Base-by-base conservation (phyloP, 2,113 vertebrate genomes). In the Actenoides hombroni region DNA sequence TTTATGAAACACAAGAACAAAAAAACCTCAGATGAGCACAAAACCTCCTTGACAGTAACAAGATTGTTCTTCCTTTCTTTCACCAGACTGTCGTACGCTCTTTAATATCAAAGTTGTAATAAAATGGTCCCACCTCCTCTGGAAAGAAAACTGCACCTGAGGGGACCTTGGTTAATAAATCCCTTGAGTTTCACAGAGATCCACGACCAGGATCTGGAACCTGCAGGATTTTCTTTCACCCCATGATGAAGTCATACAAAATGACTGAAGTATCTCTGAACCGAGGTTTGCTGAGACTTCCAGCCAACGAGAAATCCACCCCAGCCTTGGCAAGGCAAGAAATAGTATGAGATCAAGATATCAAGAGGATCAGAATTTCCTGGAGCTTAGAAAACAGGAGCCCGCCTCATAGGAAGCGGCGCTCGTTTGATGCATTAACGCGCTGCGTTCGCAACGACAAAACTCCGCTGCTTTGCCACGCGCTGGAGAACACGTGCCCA, bases 381-480 rank as follows among this genome's bases (percentile, higher is more conserved):
- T 37, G 14, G 9, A 79, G 31, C 24, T 26, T 23, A 3, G 48
- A n/a, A 29, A 37, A 63, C 19, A 23, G 0, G 4, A 85, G 28
- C 2, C 19, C 6, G 17, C 33, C 40, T 59, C 12, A 12, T 2
- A 13, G 33, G n/a, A 40, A 70, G 35, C 28, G 40, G 2, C 1
- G 1, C 13, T 16, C 0, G 0, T 35, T 71, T 20, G 40, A 37
- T 17, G 17, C 18, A 13, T 29, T 71, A 54, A 46, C 0, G 3
- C 5, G 65, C 26, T 15, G 39, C 64, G 8, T 23, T 65, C 81
- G 15, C 26, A 63, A 21, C 31, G 26, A 14, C 6, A 1, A 28
- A 33, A 29, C 31, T 0, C 44, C 24, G 0, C 2, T 2, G 6
- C 46, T 82, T 10, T 37, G 29, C 25, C 21, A 28, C 40, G 26